Percentiles rank a stretch among this genome's conserved stretches.
These are phyloP conservation scores for Ips typographus DNA, from an alignment of 1,140 invertebrate species.

Conservation along the genomic window DNA sequence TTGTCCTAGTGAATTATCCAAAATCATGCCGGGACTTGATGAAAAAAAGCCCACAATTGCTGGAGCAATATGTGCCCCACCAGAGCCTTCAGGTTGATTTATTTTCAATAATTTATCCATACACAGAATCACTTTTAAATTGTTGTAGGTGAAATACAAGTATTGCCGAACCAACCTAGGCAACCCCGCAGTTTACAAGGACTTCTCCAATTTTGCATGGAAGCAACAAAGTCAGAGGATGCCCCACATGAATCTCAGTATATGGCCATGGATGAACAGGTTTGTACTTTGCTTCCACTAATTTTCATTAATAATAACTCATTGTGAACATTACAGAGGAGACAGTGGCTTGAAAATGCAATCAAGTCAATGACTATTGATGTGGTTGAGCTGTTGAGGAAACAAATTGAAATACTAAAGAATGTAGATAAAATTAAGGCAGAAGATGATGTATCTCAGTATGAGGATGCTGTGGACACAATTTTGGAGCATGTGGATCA, in stretches of 20 bases:
- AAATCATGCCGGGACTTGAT: conserved; percentile 11
- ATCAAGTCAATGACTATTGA: conserved; percentile 66
- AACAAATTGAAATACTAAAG: conserved; percentile 61
- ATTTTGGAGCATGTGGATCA: conserved; percentile 67
- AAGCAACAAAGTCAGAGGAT: conserved; percentile 62
- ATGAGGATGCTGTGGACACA: conserved; percentile 59
- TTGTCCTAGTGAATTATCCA: neutral
- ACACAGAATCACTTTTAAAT: neutral
- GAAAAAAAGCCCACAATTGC: conserved; percentile 16
- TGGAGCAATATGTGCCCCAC: conserved; percentile 17
- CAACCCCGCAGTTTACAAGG: conserved; percentile 56
- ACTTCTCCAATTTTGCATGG: conserved; percentile 64
- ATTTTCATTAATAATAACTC: neutral
- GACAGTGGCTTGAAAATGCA: conserved; percentile 68
- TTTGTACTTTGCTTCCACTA: conserved; percentile 40
- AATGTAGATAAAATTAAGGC: conserved; percentile 53
- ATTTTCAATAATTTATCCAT: neutral
- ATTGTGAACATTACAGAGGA: conserved; percentile 57
- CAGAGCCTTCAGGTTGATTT: neutral
- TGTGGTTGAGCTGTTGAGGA: conserved; percentile 63
- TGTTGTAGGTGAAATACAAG: neutral
- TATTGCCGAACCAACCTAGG: conserved; percentile 39
- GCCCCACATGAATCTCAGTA: conserved; percentile 53
- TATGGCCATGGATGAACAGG: conserved; percentile 63
- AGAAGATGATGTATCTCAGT: conserved; percentile 58